phyloP scores from a whole-genome alignment of 2,797 vertebrate genomes.

The Poecilia velifera region DNA sequence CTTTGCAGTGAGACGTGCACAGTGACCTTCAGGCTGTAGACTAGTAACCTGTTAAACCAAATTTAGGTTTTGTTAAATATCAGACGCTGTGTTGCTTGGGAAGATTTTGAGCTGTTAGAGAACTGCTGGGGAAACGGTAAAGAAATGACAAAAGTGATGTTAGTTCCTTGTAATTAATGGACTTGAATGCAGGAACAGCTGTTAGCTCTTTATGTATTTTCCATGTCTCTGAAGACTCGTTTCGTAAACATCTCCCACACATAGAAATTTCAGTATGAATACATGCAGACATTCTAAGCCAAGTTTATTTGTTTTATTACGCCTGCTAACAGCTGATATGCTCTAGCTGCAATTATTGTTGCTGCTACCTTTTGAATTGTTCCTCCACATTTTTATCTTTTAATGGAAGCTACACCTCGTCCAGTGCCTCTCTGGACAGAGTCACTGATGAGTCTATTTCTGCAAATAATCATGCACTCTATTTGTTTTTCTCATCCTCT shows the following conservation, averaged over 20 bases:
- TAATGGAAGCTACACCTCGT: neutral
- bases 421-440: neutral
- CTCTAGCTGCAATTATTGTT: neutral
- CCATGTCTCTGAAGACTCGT: neutral
- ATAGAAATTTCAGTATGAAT: neutral
- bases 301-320: neutral
- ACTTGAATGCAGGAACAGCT: neutral
- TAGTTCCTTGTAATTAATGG: neutral
- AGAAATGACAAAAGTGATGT: neutral
- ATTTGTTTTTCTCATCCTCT: neutral
- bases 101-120: neutral
- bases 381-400: neutral
- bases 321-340: too few relatives aligned
- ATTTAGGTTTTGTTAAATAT: neutral
- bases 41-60: neutral
- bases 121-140: neutral
- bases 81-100: neutral
- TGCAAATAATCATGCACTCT: neutral
- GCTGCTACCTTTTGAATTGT: neutral
- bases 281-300: neutral
- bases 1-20: neutral
- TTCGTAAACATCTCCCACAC: neutral
- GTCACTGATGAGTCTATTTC: neutral
- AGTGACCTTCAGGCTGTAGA: neutral
- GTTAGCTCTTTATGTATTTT: neutral